Evolutionary conservation across 2,888 invertebrate species (phyloP).

Genomic region (Arctia plantaginis): DNA sequence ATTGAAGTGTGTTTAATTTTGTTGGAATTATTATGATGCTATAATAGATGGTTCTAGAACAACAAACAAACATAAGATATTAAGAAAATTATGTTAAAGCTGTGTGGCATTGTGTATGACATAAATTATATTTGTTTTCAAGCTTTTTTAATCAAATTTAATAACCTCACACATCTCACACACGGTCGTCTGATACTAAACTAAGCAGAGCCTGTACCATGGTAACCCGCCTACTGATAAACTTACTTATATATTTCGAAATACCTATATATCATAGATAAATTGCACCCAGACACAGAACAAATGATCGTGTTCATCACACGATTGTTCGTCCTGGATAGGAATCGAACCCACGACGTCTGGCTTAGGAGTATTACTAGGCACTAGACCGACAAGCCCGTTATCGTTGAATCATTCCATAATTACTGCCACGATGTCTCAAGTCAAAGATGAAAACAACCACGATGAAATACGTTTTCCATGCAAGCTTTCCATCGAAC

Average conservation of each 20-base stretch:
- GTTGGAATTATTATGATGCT: background rate
- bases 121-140: too few species aligned
- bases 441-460: constrained; percentile 21
- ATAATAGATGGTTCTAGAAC: background rate
- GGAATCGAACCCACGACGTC: too few species aligned
- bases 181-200: too few species aligned
- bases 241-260: too few species aligned
- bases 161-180: background rate
- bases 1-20: constrained; percentile 6
- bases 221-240: too few species aligned
- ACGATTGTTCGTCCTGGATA: too few species aligned
- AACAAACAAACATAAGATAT: background rate
- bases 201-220: too few species aligned
- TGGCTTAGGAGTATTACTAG: background rate
- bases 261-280: too few species aligned
- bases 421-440: constrained; percentile 11
- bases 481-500: constrained; percentile 61
- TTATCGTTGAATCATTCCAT: constrained; percentile 22
- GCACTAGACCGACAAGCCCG: constrained; percentile 12
- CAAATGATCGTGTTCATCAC: too few species aligned
- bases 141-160: too few species aligned
- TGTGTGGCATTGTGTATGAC: too few species aligned
- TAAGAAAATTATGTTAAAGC: background rate
- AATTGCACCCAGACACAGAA: too few species aligned
- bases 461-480: constrained; percentile 70